A percentile compares a stretch with the other conserved stretches of the same genome.
Conservation (phyloP, 2,113 vertebrate species). For the Progne subis region DNA sequence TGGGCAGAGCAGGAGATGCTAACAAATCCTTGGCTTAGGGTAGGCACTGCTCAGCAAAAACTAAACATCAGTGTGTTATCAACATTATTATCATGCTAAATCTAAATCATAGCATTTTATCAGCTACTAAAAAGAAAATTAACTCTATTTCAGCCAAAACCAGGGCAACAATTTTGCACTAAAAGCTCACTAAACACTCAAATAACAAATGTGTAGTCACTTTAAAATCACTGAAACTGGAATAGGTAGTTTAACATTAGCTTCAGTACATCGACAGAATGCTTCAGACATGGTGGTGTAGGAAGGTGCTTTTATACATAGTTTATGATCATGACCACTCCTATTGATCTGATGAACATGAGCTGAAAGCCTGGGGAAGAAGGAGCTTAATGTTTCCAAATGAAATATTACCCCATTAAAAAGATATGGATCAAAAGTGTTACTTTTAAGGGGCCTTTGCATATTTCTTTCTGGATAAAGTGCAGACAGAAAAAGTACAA, state of each 20-base stretch:
- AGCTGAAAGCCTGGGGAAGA: constrained; percentile 4
- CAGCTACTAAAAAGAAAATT: not conserved
- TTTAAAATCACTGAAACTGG: not conserved
- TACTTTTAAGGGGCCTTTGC: not conserved
- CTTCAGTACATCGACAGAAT: not conserved
- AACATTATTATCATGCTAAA: not conserved
- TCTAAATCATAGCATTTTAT: not conserved
- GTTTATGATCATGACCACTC: not conserved
- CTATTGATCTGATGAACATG: not conserved
- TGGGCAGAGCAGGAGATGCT: not conserved
- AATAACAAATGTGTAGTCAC: not conserved
- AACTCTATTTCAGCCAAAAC: not conserved
- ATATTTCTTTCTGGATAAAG: not conserved
- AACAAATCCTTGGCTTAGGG: not conserved
- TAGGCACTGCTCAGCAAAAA: not conserved
- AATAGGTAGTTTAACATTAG: not conserved
- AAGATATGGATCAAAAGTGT: not conserved
- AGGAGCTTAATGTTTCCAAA: not conserved
- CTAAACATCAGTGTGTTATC: not conserved
- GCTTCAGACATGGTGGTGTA: not conserved
- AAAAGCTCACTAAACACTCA: not conserved
- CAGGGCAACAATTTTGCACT: not conserved
- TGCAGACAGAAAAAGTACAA: not conserved
- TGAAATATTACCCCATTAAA: not conserved
- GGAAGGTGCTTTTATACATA: not conserved